phyloP scores from a whole-genome alignment of 1,140 invertebrate genomes.

The Frieseomelitta varia region DNA sequence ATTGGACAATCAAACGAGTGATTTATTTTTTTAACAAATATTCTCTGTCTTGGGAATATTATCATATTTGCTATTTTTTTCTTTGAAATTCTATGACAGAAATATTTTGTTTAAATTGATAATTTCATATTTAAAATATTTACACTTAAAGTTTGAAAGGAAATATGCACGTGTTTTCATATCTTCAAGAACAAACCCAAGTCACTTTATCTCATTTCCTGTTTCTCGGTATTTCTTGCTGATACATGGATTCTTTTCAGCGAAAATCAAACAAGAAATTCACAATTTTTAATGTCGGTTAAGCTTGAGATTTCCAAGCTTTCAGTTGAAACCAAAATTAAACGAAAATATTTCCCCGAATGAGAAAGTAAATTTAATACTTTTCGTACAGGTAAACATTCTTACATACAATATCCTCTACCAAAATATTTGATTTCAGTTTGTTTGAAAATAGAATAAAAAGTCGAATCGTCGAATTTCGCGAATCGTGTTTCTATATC shows the following conservation, averaged over 20 bases:
- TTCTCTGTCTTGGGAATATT: neutral
- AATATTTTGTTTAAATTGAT: neutral
- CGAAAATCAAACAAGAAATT: neutral
- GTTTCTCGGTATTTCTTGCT: neutral
- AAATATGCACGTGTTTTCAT: neutral
- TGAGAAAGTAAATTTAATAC: neutral
- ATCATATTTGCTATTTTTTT: neutral
- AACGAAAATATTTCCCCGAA: neutral
- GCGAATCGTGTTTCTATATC: neutral
- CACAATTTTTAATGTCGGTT: too few relatives aligned
- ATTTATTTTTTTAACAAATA: neutral
- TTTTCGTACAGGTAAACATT: neutral
- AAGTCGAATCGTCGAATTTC: neutral
- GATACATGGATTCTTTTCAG: neutral
- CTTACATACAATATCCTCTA: neutral
- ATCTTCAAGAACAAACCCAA: neutral
- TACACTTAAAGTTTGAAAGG: neutral
- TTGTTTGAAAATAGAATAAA: neutral
- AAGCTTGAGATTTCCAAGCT: too few relatives aligned
- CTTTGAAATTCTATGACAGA: too few relatives aligned
- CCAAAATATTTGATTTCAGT: neutral
- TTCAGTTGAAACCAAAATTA: neutral
- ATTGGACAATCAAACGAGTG: neutral
- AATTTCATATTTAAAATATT: neutral
- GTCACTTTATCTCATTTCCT: constrained; percentile 2